Percentiles rank a stretch among this genome's conserved stretches.
Conservation (phyloP, 2,888 invertebrate species). For the Tenthredo notha region DNA sequence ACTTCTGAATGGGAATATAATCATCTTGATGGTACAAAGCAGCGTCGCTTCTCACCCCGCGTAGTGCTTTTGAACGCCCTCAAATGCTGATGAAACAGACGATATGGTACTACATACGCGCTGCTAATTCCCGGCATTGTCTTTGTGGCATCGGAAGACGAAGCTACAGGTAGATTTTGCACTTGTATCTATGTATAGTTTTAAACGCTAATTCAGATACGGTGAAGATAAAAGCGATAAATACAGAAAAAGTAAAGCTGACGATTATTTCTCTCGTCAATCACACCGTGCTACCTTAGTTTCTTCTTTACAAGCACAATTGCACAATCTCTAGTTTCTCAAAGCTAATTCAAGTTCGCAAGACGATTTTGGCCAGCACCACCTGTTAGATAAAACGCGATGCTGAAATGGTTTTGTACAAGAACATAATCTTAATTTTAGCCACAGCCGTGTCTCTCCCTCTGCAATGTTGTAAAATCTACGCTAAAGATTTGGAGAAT, state of each 20-base stretch:
- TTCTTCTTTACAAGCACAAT: background rate
- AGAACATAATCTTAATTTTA: constrained; percentile 27
- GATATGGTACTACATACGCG: constrained; percentile 71
- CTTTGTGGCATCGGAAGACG: constrained; percentile 68
- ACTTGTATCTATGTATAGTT: constrained; percentile 6
- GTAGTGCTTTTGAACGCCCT: constrained; percentile 62
- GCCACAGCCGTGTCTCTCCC: background rate
- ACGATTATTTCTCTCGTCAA: background rate
- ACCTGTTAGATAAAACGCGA: constrained; percentile 15
- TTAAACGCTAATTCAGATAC: background rate
- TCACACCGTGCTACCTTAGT: background rate
- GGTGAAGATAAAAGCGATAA: background rate
- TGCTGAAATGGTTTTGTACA: background rate
- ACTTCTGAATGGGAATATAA: constrained; percentile 74
- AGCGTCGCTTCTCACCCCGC: constrained; percentile 62
- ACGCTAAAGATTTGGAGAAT: background rate
- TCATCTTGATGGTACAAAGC: constrained; percentile 77
- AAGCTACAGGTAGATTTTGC: constrained; percentile 70
- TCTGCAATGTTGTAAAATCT: background rate
- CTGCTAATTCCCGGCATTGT: constrained; percentile 74
- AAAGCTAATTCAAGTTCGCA: background rate
- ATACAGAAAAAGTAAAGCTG: background rate
- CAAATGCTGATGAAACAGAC: constrained; percentile 77
- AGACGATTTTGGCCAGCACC: background rate
- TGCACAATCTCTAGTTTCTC: background rate